phyloP scores from a whole-genome alignment of 1,140 invertebrate genomes.

The Stegodyphus dumicola region DNA sequence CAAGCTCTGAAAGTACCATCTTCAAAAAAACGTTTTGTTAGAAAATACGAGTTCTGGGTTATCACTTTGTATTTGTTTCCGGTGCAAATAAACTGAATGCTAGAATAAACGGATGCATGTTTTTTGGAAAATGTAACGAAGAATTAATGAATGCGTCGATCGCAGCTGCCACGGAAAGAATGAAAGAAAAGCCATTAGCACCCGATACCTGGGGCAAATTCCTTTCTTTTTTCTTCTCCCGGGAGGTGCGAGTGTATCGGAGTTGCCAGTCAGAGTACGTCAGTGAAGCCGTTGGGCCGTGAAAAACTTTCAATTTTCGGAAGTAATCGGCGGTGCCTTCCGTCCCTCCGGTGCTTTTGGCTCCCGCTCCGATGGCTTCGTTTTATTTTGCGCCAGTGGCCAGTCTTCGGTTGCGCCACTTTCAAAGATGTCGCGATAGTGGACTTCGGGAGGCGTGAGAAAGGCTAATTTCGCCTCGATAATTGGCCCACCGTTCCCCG shows the following conservation, averaged over 20 bases:
- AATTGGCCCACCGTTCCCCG: slow-evolving; percentile 20
- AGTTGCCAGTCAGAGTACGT: slow-evolving; percentile 8
- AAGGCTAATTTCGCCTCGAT: slow-evolving; percentile 38
- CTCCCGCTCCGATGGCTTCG: neutral
- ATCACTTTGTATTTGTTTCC: too few relatives aligned
- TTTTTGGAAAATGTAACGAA: neutral
- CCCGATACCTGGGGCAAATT: slow-evolving; percentile 22
- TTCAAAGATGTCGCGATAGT: slow-evolving; percentile 37
- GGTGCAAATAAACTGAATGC: too few relatives aligned
- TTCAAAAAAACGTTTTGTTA: too few relatives aligned
- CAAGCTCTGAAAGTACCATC: too few relatives aligned
- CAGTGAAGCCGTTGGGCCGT: slow-evolving; percentile 6
- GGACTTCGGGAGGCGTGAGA: slow-evolving; percentile 42
- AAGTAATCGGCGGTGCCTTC: slow-evolving; percentile 12
- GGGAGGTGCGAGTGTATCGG: slow-evolving; percentile 15
- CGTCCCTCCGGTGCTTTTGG: neutral
- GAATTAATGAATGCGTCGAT: slow-evolving; percentile 45
- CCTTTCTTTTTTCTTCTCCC: neutral
- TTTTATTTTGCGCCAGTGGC: neutral
- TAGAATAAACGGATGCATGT: too few relatives aligned
- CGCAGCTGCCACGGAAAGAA: slow-evolving; percentile 15
- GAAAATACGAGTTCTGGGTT: too few relatives aligned
- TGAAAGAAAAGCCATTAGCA: slow-evolving; percentile 28
- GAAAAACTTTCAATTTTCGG: slow-evolving; percentile 44
- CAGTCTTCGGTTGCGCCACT: neutral